Base-by-base conservation (phyloP, 1,140 invertebrate genomes). In the Zelostemma sp. region DNA sequence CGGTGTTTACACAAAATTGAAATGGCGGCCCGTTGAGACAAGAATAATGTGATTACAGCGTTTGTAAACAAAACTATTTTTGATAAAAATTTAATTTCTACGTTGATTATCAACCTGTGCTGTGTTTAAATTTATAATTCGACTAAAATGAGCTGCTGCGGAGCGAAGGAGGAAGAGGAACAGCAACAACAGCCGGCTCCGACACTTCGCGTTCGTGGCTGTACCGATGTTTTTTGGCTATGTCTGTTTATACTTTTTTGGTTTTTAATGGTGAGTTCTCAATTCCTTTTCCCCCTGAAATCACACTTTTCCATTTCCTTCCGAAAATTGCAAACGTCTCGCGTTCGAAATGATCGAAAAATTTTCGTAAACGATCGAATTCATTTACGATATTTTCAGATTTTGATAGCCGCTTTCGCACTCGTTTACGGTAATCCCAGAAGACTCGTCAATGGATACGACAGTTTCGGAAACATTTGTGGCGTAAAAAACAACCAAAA, bases 391-490 rank as follows among this genome's bases (percentile, higher is more conserved):
- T 71, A 54, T 62, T 83, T 85, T 17, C 74, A 94, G 93, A 91
- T 95, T 72, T 88, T 94, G 62, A 93, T 97, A 63, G 93, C 94
- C 9, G 91, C 90, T 5, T 96, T 96, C 86, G 93, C 95, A 1
- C 91, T 96, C 79, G 91, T 94, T 6, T 95, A 95, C 85, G 95
- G 96, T 0, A 95, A 95, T 86, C 95, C 95, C 1, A 82, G 92
- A 68, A 88, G 95, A 62, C 88, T 97, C 4, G 91, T 96, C 58
- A 95, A 96, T 88, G 96, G 96, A 41, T 96, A 95, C 84, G 96
- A 98, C 81, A 96, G 94, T 67, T 97, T 95, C 87, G 96, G 96
- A n/a, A 97, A 98, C 82, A 95, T 94, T 21, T 98, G 96, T 85
- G 95, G 95, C 16, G 90, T 93, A 41, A 90, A 91, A 68, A 90